A percentile compares a stretch with the other conserved stretches of the same genome.
Evolutionary conservation across 2,888 invertebrate genomes (phyloP).

Genomic region (Azorinus chamasolen): DNA sequence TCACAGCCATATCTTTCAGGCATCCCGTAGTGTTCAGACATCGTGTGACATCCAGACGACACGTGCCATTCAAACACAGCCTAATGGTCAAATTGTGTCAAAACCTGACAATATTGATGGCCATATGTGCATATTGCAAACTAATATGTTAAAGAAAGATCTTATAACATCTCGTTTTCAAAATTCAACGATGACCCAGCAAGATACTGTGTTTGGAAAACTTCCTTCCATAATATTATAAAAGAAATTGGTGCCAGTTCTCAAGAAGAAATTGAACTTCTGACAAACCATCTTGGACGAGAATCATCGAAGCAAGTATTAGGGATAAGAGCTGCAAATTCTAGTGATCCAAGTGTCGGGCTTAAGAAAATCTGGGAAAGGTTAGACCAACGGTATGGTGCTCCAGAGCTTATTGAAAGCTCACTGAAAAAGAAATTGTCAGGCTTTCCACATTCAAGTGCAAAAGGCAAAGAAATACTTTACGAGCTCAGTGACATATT

Average conservation of each 20-base stretch:
- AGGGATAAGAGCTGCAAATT: constrained; percentile 18
- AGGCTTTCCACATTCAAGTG: constrained; percentile 22
- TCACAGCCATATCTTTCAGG: too few relatives aligned
- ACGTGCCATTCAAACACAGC: too few relatives aligned
- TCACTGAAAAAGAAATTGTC: constrained; percentile 20
- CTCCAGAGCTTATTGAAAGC: too few relatives aligned
- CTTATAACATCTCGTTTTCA: too few relatives aligned
- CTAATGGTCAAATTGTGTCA: too few relatives aligned
- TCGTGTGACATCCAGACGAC: too few relatives aligned
- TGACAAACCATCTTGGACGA: constrained; percentile 48
- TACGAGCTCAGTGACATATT: constrained; percentile 41
- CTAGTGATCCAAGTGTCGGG: constrained; percentile 1
- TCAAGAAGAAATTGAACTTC: constrained; percentile 47
- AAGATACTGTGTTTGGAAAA: constrained; percentile 41
- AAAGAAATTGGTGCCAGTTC: constrained; percentile 32
- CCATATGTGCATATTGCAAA: too few relatives aligned
- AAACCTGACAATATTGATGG: too few relatives aligned
- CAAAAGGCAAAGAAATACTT: constrained; percentile 18
- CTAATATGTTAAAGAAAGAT: too few relatives aligned
- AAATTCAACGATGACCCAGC: constrained; percentile 53
- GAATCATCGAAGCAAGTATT: constrained; percentile 40
- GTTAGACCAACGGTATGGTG: too few relatives aligned
- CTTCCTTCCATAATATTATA: constrained; percentile 34
- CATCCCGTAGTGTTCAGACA: too few relatives aligned
- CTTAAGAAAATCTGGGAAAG: too few relatives aligned